These are phyloP conservation scores for Erpetoichthys calabaricus DNA, from an alignment of 2,797 vertebrate species.

Conservation along the genomic window DNA sequence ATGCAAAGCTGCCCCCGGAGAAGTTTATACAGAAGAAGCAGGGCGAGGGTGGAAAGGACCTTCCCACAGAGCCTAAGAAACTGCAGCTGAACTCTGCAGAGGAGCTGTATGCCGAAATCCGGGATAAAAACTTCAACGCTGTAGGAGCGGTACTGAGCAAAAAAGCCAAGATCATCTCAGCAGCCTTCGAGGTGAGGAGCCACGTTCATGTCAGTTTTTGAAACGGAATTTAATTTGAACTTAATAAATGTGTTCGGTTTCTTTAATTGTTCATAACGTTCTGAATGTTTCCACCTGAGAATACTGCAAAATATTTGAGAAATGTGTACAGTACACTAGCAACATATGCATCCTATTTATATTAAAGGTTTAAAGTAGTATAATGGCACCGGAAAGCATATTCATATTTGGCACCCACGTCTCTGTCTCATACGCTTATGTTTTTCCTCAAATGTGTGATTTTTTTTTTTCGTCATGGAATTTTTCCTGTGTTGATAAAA, in stretches of 20 bases:
- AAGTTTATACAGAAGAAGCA: slow-evolving; percentile 91
- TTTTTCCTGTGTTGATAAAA: too few relatives aligned
- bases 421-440: too few relatives aligned
- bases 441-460: too few relatives aligned
- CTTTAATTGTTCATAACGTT: background rate
- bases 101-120: slow-evolving; percentile 89
- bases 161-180: slow-evolving; percentile 94
- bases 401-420: too few relatives aligned
- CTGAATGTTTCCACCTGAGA: too few relatives aligned
- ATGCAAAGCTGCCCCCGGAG: slow-evolving; percentile 90
- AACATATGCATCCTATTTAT: too few relatives aligned
- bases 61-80: slow-evolving; percentile 89
- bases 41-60: slow-evolving; percentile 76
- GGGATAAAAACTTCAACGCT: slow-evolving; percentile 95
- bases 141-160: slow-evolving; percentile 93
- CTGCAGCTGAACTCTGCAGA: slow-evolving; percentile 90
- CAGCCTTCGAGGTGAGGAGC: slow-evolving; percentile 80
- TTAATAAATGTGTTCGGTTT: background rate
- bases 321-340: background rate
- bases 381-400: too few relatives aligned
- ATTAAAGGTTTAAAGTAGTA: too few relatives aligned
- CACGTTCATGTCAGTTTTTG: background rate
- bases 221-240: background rate
- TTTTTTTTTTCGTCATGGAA: too few relatives aligned
- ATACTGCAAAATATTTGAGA: background rate